phyloP scores from a whole-genome alignment of 2,888 invertebrate species.

The Carcina quercana region DNA sequence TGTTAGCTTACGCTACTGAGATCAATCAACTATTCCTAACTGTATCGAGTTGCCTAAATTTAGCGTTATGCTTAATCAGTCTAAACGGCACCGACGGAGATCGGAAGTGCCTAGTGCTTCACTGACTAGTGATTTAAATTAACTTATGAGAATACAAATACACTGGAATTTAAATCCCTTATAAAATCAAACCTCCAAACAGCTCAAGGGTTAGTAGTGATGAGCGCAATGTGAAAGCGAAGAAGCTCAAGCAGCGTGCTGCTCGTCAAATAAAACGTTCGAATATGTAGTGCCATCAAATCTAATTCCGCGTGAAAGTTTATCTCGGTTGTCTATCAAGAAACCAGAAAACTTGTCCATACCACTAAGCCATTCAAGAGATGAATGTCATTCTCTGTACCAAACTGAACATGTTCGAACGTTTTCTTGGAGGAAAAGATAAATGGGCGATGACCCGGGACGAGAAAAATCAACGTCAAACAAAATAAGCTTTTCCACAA shows the following conservation, averaged over 20 bases:
- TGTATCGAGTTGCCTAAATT: conserved; percentile 23
- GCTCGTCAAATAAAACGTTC: conserved; percentile 16
- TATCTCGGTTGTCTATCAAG: conserved; percentile 24
- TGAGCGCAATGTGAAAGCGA: conserved; percentile 7
- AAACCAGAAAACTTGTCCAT: conserved; percentile 30
- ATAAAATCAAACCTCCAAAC: conserved; percentile 8
- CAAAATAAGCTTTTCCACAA: conserved; percentile 28
- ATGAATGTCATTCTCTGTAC: not conserved
- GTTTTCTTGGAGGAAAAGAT: conserved; percentile 1
- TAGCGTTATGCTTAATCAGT: conserved; percentile 31
- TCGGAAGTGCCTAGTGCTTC: conserved; percentile 12
- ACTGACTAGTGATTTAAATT: conserved; percentile 11
- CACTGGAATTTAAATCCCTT: conserved; percentile 15
- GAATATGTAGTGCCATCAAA: conserved; percentile 14
- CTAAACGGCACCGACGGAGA: conserved; percentile 21
- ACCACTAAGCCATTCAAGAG: conserved; percentile 3
- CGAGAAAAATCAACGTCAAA: conserved; percentile 17
- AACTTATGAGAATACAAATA: conserved; percentile 15
- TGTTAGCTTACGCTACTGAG: conserved; percentile 32
- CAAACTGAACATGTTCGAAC: conserved; percentile 13
- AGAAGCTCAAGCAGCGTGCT: conserved; percentile 21
- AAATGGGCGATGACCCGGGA: conserved; percentile 14
- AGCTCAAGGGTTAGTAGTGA: conserved; percentile 10
- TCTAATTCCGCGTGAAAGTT: conserved; percentile 21
- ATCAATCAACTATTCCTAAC: conserved; percentile 31